A percentile compares a stretch with the other conserved stretches of the same genome.
Evolutionary conservation across 1,140 invertebrate species (phyloP).

Genomic region (Procambarus clarkii): DNA sequence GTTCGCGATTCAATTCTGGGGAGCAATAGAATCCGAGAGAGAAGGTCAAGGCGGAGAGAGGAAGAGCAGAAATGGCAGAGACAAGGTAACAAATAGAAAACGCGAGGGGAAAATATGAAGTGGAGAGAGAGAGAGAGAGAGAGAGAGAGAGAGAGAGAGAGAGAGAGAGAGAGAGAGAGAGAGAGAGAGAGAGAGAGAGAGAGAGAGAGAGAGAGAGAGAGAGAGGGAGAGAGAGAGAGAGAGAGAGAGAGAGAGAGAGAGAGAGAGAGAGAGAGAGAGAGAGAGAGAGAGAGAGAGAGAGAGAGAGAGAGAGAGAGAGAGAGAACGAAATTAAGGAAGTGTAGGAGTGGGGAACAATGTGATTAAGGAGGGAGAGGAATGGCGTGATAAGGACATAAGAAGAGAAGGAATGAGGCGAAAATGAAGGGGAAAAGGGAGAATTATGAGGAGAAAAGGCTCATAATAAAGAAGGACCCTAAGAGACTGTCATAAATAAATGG

Average conservation of each 20-base stretch:
- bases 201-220: neutral
- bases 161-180: too few relatives aligned
- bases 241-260: neutral
- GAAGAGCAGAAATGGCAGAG: neutral
- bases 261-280: constrained; percentile 7
- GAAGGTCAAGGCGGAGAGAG: neutral
- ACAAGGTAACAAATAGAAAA: neutral
- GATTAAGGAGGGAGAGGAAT: neutral
- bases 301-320: constrained; percentile 3
- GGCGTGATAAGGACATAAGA: neutral
- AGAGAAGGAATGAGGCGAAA: neutral
- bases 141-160: neutral
- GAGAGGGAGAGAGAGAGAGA: neutral
- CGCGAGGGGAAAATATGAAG: neutral
- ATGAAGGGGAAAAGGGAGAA: too few relatives aligned
- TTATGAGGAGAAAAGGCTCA: neutral
- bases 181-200: too few relatives aligned
- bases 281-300: neutral
- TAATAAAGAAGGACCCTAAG: neutral
- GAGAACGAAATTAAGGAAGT: neutral
- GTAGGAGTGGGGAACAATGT: neutral
- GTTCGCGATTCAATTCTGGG: constrained; percentile 11
- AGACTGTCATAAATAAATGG: too few relatives aligned
- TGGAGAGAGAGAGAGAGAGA: too few relatives aligned
- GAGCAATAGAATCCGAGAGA: neutral